Conservation (phyloP, 2,888 invertebrate species). For the Electrophaes corylata region DNA sequence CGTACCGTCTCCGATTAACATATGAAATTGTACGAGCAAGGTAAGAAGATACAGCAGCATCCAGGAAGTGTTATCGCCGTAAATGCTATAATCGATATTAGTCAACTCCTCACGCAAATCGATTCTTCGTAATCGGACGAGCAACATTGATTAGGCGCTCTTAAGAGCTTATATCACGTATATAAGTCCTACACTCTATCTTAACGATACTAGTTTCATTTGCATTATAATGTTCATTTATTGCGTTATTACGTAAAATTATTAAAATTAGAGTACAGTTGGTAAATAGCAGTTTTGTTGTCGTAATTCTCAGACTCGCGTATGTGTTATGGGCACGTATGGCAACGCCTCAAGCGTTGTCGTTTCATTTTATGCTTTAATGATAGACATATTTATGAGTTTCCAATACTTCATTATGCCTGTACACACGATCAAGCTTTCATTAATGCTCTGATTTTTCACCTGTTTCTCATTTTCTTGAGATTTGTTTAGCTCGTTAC, state of each 20-base stretch:
- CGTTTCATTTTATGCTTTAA: slow-evolving; percentile 48
- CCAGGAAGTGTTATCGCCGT: slow-evolving; percentile 65
- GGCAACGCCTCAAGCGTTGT: slow-evolving; percentile 50
- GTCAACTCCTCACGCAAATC: slow-evolving; percentile 66
- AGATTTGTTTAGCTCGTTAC: slow-evolving; percentile 29
- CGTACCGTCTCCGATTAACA: slow-evolving; percentile 62
- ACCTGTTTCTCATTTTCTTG: slow-evolving; percentile 34
- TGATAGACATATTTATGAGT: slow-evolving; percentile 53
- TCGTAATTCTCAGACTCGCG: slow-evolving; percentile 36
- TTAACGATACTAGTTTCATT: slow-evolving; percentile 66
- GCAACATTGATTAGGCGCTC: slow-evolving; percentile 69
- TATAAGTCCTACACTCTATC: slow-evolving; percentile 53
- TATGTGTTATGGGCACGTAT: slow-evolving; percentile 48
- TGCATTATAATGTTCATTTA: slow-evolving; percentile 70
- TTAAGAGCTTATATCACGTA: slow-evolving; percentile 60
- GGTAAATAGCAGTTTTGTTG: slow-evolving; percentile 64
- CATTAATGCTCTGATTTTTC: slow-evolving; percentile 38
- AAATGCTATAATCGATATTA: slow-evolving; percentile 76
- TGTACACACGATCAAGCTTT: slow-evolving; percentile 43
- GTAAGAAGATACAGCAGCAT: slow-evolving; percentile 51
- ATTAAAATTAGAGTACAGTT: slow-evolving; percentile 69
- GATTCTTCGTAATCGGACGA: slow-evolving; percentile 70
- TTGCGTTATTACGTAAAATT: slow-evolving; percentile 68
- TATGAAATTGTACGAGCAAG: slow-evolving; percentile 69
- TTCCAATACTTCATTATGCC: slow-evolving; percentile 54